phyloP scores from a whole-genome alignment of 2,797 vertebrate species.

The Sebastes taczanowskii region DNA sequence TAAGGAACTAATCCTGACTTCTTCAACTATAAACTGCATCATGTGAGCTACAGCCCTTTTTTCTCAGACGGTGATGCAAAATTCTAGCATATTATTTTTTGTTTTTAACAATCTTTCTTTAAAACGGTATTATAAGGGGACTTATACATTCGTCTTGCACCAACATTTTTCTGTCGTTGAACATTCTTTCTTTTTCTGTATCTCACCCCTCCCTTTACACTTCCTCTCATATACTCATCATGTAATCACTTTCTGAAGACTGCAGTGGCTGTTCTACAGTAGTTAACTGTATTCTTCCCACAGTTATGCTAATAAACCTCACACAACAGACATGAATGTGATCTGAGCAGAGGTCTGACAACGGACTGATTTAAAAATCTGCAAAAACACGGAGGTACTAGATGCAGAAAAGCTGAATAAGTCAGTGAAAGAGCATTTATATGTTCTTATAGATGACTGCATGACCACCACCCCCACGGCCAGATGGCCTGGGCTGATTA shows the following conservation, averaged over 20 bases:
- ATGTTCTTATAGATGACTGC: slow-evolving; percentile 42
- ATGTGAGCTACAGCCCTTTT: background rate
- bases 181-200: background rate
- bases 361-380: background rate
- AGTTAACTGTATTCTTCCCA: background rate
- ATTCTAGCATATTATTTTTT: background rate
- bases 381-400: background rate
- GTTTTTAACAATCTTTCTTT: background rate
- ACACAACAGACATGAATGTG: background rate
- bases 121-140: background rate
- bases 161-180: background rate
- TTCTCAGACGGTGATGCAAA: background rate
- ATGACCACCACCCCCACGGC: slow-evolving; percentile 50
- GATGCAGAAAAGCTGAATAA: slow-evolving; percentile 8
- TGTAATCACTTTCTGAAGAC: background rate
- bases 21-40: background rate
- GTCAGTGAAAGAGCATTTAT: background rate
- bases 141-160: background rate
- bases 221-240: background rate
- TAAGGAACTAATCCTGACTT: background rate
- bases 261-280: background rate
- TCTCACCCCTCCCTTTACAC: background rate
- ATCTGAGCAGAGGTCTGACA: background rate
- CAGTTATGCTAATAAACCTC: background rate
- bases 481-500: slow-evolving; percentile 62